Conservation (phyloP, 2,888 invertebrate genomes). For the Catonia carolina region DNA sequence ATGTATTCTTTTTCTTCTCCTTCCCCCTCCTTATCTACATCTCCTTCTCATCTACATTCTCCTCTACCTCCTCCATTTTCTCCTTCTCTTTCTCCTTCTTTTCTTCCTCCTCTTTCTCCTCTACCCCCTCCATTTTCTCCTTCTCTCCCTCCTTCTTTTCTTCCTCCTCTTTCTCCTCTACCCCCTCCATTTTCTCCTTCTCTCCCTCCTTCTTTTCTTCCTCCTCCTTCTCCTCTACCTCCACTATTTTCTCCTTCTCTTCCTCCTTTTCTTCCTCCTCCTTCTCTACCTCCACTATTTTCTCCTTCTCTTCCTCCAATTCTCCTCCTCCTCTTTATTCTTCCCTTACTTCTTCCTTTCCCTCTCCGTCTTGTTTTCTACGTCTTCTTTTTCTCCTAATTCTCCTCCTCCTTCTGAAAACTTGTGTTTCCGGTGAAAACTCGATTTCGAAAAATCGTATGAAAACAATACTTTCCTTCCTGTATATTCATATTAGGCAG, state of each 20-base stretch:
- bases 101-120: not conserved
- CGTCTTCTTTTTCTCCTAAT: not conserved
- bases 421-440: no score
- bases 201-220: not conserved
- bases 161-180: slow-evolving; percentile 14
- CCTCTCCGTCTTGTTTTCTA: not conserved
- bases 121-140: not conserved
- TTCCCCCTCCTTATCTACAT: slow-evolving; percentile 23
- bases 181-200: slow-evolving; percentile 16
- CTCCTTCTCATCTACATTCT: slow-evolving; percentile 3
- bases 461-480: no score
- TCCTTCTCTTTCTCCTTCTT: slow-evolving; percentile 7
- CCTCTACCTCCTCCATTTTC: not conserved
- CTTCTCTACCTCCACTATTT: slow-evolving; percentile 3
- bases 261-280: slow-evolving; percentile 16
- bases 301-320: slow-evolving; percentile 7
- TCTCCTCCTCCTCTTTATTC: not conserved
- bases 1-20: slow-evolving; percentile 26
- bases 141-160: slow-evolving; percentile 3
- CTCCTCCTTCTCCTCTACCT: not conserved
- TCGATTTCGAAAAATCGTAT: not conserved
- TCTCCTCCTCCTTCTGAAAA: not conserved
- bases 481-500: no score
- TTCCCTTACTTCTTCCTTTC: slow-evolving; percentile 9
- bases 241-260: slow-evolving; percentile 7